Percentiles rank a stretch among this genome's conserved stretches.
Evolutionary conservation across 2,113 vertebrate species (phyloP).

Genomic region (Mesoclemmys tuberculata): DNA sequence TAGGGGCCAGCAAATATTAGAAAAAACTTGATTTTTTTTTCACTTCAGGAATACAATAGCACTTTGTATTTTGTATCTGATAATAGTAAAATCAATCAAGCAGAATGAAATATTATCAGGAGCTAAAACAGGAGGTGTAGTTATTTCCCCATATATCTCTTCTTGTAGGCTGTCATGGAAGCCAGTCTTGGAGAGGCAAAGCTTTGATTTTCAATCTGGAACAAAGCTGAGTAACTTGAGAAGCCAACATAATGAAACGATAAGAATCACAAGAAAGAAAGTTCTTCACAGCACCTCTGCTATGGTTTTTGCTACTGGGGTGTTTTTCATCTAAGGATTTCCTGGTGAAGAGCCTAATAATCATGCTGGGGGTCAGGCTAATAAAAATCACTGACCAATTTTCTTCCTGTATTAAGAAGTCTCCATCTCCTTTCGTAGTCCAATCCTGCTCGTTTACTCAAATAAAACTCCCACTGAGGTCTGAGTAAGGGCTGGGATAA

Average conservation of each 20-base stretch:
- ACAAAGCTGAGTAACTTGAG: background rate
- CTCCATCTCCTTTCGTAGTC: background rate
- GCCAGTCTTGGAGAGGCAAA: background rate
- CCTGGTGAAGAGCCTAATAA: rapidly evolving
- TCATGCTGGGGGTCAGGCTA: background rate
- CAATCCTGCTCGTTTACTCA: background rate
- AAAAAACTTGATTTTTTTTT: background rate
- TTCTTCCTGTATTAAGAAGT: background rate
- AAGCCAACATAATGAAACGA: background rate
- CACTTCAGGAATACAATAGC: background rate
- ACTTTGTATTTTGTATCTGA: background rate
- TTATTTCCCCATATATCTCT: background rate
- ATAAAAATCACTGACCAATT: background rate
- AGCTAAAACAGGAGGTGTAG: background rate
- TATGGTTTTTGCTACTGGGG: background rate
- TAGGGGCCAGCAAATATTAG: too few relatives aligned
- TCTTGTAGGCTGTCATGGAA: background rate
- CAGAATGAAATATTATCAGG: slow-evolving; percentile 22
- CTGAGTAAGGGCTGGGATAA: background rate
- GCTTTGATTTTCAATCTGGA: background rate
- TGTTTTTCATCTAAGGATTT: background rate
- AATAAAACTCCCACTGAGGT: background rate
- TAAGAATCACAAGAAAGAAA: background rate
- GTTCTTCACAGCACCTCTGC: background rate
- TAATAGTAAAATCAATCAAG: background rate